phyloP scores from a whole-genome alignment of 2,888 invertebrate genomes.

The Abscondita cerata region DNA sequence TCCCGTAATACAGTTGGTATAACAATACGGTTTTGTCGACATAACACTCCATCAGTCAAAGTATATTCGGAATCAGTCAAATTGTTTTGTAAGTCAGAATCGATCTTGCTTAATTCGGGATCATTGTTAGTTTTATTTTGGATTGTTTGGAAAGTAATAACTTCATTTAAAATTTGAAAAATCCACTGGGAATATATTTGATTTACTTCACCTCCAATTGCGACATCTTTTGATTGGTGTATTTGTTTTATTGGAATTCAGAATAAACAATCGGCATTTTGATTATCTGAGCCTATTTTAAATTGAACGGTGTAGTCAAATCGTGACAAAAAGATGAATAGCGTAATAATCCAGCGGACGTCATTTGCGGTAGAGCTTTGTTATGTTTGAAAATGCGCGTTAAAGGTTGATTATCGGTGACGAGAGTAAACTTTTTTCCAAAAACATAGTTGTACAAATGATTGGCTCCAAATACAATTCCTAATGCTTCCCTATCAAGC shows the following conservation, averaged over 20 bases:
- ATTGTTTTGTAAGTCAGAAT: background rate
- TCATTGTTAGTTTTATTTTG: background rate
- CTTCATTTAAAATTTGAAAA: background rate
- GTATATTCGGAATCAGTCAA: background rate
- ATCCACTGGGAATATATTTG: too few species aligned
- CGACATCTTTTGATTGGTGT: too few species aligned
- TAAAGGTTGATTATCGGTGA: background rate
- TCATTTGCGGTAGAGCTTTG: background rate
- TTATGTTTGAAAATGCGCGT: background rate
- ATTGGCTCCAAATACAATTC: background rate
- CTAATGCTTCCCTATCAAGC: conserved; percentile 2
- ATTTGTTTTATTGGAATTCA: background rate
- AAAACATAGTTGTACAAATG: background rate
- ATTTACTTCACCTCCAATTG: too few species aligned
- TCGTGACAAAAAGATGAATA: background rate
- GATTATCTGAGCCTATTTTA: background rate
- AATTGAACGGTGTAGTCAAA: background rate
- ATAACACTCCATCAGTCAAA: background rate
- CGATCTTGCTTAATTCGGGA: background rate
- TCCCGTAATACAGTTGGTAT: background rate
- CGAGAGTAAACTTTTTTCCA: background rate
- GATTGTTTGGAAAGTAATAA: background rate
- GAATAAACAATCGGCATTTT: background rate
- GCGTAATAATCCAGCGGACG: background rate
- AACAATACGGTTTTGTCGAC: background rate